Conservation (phyloP, 2,797 vertebrate species). For the Myripristis murdjan region DNA sequence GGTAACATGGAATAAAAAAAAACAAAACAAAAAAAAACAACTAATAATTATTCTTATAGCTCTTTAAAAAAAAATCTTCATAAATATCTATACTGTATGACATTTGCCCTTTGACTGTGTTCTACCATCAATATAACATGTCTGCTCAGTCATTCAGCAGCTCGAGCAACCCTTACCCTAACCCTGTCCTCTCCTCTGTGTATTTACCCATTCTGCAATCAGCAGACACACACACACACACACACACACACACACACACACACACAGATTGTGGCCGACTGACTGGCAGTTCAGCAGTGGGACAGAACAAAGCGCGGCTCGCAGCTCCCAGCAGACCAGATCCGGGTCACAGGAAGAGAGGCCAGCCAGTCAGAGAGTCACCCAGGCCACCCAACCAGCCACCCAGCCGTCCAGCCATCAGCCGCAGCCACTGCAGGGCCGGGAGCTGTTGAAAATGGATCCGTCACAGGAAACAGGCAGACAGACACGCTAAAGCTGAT, state of each 20-base stretch:
- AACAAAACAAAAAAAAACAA: too few relatives aligned
- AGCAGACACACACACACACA: slow-evolving; percentile 1
- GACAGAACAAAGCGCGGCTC: slow-evolving; percentile 55
- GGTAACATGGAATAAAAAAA: not conserved
- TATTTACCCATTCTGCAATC: slow-evolving; percentile 40
- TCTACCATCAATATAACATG: slow-evolving; percentile 18
- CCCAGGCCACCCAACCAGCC: slow-evolving; percentile 63
- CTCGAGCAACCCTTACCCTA: slow-evolving; percentile 24
- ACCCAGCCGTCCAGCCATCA: slow-evolving; percentile 62
- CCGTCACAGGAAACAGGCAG: slow-evolving; percentile 83
- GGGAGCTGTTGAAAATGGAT: slow-evolving; percentile 80
- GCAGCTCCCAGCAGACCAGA: slow-evolving; percentile 50
- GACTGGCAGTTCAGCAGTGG: slow-evolving; percentile 33
- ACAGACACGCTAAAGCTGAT: slow-evolving; percentile 71
- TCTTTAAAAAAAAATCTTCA: not conserved
- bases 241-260: not conserved
- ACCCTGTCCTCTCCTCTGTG: slow-evolving; percentile 43
- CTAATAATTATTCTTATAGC: not conserved
- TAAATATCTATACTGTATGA: not conserved
- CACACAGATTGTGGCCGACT: slow-evolving; percentile 3
- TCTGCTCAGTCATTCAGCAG: slow-evolving; percentile 41
- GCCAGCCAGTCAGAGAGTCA: slow-evolving; percentile 43
- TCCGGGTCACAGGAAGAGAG: slow-evolving; percentile 42
- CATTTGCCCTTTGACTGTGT: slow-evolving; percentile 17
- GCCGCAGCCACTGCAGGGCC: slow-evolving; percentile 59